These are phyloP conservation scores for Echinops telfairi DNA, from an alignment of 2,113 vertebrate genomes.

Conservation along the genomic window DNA sequence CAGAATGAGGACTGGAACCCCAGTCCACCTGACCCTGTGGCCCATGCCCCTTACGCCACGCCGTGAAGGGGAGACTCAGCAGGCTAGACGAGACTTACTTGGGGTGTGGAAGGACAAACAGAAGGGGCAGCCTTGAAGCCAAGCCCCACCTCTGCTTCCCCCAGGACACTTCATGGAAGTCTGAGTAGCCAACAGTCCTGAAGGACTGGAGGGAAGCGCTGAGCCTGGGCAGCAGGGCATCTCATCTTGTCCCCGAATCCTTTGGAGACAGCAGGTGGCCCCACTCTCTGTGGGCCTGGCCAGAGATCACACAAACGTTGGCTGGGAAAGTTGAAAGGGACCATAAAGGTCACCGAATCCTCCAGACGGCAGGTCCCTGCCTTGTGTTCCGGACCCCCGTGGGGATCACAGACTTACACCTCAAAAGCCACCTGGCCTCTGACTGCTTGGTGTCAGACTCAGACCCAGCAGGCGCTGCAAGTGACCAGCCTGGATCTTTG, in stretches of 20 bases:
- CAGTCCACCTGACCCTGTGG: not conserved
- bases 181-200: not conserved
- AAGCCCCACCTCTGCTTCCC: not conserved
- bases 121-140: no score
- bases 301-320: not conserved
- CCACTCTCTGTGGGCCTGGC: not conserved
- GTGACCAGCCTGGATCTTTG: not conserved
- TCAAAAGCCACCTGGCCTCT: conserved; percentile 53
- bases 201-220: not conserved
- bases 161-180: not conserved
- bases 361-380: conserved; percentile 57
- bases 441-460: not conserved
- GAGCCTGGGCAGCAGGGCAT: not conserved
- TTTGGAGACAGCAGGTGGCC: conserved; percentile 41
- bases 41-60: not conserved
- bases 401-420: conserved; percentile 64
- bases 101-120: no score
- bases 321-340: conserved; percentile 73
- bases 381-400: not conserved
- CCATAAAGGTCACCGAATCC: conserved; percentile 61
- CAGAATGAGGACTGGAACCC: not conserved
- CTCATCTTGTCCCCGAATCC: not conserved
- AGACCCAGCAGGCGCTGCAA: not conserved
- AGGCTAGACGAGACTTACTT: no score
- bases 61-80: no score